These are phyloP conservation scores for Dicrurus megarhynchus DNA, from an alignment of 2,113 vertebrate species.

Conservation along the genomic window DNA sequence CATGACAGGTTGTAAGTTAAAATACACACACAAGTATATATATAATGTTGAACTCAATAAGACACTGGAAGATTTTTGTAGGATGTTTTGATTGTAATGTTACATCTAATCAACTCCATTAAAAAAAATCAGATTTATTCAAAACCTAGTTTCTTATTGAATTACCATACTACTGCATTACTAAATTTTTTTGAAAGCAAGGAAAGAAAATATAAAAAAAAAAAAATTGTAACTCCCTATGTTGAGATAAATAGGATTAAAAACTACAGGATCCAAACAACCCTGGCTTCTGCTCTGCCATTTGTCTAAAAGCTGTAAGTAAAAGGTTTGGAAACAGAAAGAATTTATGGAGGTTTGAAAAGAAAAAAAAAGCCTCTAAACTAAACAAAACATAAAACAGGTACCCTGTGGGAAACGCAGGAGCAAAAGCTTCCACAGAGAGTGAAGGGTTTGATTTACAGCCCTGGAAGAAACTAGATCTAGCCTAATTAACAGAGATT, in stretches of 20 bases:
- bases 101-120: neutral
- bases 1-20: neutral
- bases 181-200: neutral
- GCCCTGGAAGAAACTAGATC: too few relatives aligned
- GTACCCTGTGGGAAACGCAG: too few relatives aligned
- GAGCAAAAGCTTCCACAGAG: too few relatives aligned
- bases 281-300: neutral
- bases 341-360: neutral
- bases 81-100: neutral
- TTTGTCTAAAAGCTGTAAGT: neutral
- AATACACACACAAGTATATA: rapidly evolving
- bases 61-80: neutral
- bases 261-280: neutral
- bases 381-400: neutral
- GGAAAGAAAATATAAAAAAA: neutral
- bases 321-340: neutral
- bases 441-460: too few relatives aligned
- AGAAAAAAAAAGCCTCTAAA: neutral
- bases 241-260: neutral
- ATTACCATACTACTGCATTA: neutral
- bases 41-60: neutral
- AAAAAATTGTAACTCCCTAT: neutral
- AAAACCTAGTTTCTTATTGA: neutral
- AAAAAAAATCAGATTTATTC: neutral
- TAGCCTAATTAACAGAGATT: too few relatives aligned